These are phyloP conservation scores for Corynorhinus townsendii DNA, from an alignment of 2,113 vertebrate species.

Conservation along the genomic window DNA sequence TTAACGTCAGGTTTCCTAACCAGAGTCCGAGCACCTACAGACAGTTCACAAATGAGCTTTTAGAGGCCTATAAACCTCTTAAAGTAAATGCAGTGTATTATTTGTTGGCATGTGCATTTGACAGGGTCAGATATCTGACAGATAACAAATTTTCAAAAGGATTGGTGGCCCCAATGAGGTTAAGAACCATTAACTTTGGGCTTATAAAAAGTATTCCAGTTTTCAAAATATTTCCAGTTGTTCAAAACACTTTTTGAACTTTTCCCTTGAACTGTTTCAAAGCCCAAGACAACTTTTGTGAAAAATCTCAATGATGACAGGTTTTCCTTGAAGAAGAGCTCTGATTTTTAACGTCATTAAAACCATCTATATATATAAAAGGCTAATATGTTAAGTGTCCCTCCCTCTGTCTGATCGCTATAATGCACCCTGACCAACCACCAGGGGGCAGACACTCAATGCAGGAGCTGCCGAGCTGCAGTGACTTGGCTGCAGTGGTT, in stretches of 20 bases:
- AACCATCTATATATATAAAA: too few relatives aligned
- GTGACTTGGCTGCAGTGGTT: too few relatives aligned
- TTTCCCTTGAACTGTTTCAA: neutral
- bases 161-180: neutral
- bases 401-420: too few relatives aligned
- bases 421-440: too few relatives aligned
- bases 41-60: neutral
- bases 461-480: too few relatives aligned
- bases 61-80: neutral
- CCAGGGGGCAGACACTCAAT: too few relatives aligned
- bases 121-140: neutral
- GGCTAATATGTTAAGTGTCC: too few relatives aligned
- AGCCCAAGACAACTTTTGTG: neutral
- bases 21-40: neutral
- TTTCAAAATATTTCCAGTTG: constrained; percentile 18
- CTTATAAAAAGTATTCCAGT: neutral
- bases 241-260: constrained; percentile 4
- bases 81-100: neutral
- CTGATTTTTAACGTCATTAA: neutral
- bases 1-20: neutral
- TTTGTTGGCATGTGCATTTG: neutral
- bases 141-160: neutral
- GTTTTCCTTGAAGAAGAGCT: neutral
- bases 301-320: neutral
- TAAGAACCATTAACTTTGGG: neutral